Conservation (phyloP, 2,113 vertebrate genomes). For the Dipodomys spectabilis region DNA sequence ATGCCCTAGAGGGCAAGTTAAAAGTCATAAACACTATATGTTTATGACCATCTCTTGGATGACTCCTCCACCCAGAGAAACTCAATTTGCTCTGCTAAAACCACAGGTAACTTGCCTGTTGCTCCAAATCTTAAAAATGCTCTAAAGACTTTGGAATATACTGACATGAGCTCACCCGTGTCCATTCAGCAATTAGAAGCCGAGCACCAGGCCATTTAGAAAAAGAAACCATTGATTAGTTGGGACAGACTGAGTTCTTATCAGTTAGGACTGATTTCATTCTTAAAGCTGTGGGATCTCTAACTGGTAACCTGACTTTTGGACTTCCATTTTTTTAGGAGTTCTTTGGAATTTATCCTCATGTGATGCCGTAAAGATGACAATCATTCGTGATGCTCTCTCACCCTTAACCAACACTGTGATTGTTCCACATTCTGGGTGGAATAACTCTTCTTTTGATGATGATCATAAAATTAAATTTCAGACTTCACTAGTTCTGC, state of each 20-base stretch:
- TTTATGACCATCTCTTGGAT: neutral
- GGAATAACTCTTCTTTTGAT: constrained; percentile 96
- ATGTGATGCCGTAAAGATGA: constrained; percentile 97
- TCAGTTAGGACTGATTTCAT: neutral
- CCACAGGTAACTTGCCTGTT: neutral
- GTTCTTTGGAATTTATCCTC: constrained; percentile 99
- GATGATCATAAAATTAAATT: constrained; percentile 99
- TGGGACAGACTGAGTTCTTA: neutral
- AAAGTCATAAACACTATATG: neutral
- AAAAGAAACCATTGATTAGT: neutral
- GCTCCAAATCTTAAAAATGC: neutral
- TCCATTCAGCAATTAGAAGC: neutral
- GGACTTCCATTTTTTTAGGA: constrained; percentile 85
- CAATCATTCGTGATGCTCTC: constrained; percentile 97
- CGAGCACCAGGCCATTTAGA: neutral
- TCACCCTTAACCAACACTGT: constrained; percentile 96
- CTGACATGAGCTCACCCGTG: neutral
- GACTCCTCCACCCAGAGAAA: neutral
- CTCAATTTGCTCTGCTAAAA: constrained; percentile 42
- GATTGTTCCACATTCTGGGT: constrained; percentile 98
- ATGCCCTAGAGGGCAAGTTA: neutral
- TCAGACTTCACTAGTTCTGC: constrained; percentile 96
- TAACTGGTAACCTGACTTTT: constrained; percentile 14
- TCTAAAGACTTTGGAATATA: neutral
- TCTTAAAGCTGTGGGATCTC: constrained; percentile 32